Base-by-base conservation (phyloP, 2,888 invertebrate genomes). In the Phaedon cochleariae region DNA sequence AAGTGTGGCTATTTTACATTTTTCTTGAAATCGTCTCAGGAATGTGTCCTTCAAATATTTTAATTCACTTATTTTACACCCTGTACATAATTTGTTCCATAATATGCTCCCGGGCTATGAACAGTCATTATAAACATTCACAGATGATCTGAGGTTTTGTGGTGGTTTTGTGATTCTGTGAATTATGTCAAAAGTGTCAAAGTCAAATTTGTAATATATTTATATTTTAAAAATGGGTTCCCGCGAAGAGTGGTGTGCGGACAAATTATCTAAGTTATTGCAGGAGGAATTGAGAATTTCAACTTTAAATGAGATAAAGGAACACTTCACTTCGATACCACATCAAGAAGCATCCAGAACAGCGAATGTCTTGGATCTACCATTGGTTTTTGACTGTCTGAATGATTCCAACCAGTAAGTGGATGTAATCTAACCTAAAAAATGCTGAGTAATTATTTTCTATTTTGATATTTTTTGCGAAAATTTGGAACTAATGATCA, bases 381-480 rank as follows among this genome's bases (percentile, higher is more conserved):
- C 88, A 0, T 84, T 87, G 73, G 85, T 92, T 61, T 87, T 90
- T 65, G 87, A 89, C 46, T 91, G 91, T 74, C 81, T 91, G 31
- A 88, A 90, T 76, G 84, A 85, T 64, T 82, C 85, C 7, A 85
- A 85, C 59, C 77, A 76, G 85, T 85, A 82, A 81, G 83, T 78
- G 54, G 41, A 20, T 49, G 45, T 15, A n/a, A 3, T n/a, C 41
- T 41, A 78, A 73, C 69, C 68, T 73, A 57, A 70, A 74, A 75
- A 75, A 20, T 73, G 74, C 74, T 57, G 46, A 59, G 12, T 59
- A 41, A 15, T 60, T 48, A 26, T 57, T 55, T 65, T 29, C 18
- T 22, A 17, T 26, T 52, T 48, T 26, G 1, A 26, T 48, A 51
- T 59, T 59, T 26, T 48, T 15, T 41, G 26, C n/a, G n/a, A n/a